A percentile compares a stretch with the other conserved stretches of the same genome.
Evolutionary conservation across 2,113 vertebrate species (phyloP).

Genomic region (Pogonocichla stellata): DNA sequence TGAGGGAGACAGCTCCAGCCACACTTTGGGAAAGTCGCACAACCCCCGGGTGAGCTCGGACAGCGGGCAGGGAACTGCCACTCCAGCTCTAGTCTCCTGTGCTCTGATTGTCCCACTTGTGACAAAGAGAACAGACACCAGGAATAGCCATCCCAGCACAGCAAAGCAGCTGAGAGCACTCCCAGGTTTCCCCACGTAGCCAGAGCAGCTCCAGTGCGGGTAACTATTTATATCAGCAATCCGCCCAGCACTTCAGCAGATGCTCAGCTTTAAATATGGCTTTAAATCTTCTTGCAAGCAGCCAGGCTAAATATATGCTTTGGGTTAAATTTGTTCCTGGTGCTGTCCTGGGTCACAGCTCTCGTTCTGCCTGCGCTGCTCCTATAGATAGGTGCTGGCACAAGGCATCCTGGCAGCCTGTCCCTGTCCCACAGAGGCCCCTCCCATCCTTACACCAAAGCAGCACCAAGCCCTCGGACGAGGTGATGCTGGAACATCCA

Average conservation of each 20-base stretch:
- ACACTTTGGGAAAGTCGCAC: neutral
- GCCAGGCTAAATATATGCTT: constrained; percentile 28
- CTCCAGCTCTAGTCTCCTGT: neutral
- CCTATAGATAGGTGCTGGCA: neutral
- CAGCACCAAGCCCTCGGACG: neutral
- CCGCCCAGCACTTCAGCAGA: neutral
- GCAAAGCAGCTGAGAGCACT: neutral
- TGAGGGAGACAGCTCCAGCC: neutral
- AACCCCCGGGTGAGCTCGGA: accelerated
- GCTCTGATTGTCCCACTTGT: neutral
- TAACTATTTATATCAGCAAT: constrained; percentile 29
- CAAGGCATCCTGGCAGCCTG: neutral
- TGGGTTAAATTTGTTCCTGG: neutral
- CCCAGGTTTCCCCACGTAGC: neutral
- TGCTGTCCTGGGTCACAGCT: neutral
- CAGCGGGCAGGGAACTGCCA: neutral
- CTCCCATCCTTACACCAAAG: accelerated
- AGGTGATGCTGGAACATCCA: neutral
- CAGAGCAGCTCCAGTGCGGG: neutral
- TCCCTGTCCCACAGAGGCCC: neutral
- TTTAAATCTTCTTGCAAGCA: constrained; percentile 29
- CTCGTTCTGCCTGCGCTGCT: accelerated
- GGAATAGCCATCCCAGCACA: neutral
- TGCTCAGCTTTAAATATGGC: constrained; percentile 50
- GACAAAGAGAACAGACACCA: neutral